Base-by-base conservation (phyloP, 1,140 invertebrate genomes). In the Popillia japonica region DNA sequence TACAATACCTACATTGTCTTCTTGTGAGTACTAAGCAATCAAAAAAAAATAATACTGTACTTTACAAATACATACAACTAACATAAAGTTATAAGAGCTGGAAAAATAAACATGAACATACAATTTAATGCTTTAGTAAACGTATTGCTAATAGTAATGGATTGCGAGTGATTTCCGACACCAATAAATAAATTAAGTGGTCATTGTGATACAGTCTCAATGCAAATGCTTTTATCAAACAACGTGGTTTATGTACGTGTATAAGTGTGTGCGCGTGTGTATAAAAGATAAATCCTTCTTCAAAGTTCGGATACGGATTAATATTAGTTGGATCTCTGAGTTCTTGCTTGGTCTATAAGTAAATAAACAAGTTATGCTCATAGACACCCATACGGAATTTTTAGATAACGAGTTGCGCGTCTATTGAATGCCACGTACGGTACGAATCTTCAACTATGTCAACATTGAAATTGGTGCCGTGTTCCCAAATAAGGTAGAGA, bases 361-460 rank as follows among this genome's bases (percentile, higher is more conserved):
- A 68, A 68, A 68, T 68, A 68, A 68, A 34, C 61, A 10, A 68
- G 23, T 68, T 27, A 68, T 68, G 4, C 9, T 22, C 20, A 17
- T 22, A 11, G 9, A 3, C 22, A 10, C 61, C 14, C 22, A 22
- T 22, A 11, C 8, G 11, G 22, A 11, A 34, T 23, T 68, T 68
- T 68, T 23, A n/a, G 61, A 68, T 68, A 68, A 68, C 61, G 61
- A 68, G 61, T 6, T 22, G 61, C 22, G 11, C 22, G 61, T 68
- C 61, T 68, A 9, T 23, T 34, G 61, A 68, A 68, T 68, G 61
- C 59, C 17, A 61, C 11, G 61, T 55, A 55, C 61, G 11, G 61
- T 68, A 68, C 61, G 61, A 68, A 68, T 68, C 61, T 8, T 68
- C 61, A 68, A 68, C 61, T 68, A 68, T 68, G 61, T 68, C 61